Base-by-base conservation (phyloP, 1,140 invertebrate species). In the Lepidostoma basale region DNA sequence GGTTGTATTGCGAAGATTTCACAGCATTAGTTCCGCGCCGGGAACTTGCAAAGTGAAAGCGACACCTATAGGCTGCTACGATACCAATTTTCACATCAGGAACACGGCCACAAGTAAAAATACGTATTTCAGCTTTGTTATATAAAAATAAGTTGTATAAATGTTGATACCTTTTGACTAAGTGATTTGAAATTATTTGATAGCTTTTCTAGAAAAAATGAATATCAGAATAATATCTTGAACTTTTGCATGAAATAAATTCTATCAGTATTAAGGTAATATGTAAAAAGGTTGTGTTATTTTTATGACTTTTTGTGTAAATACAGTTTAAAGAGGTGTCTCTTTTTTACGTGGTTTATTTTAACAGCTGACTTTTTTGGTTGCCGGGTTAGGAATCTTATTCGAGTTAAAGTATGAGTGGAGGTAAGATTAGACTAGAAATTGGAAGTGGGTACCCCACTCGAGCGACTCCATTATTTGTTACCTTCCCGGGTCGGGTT, bases 21-120 rank as follows among this genome's bases (percentile, higher is more conserved):
- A 72, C 69, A 72, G 62, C 69, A 72, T 72, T 72, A 72, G 69
- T 72, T 72, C 69, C 69, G 59, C 60, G 42, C 26, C 14, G 54
- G 40, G 69, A 64, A 47, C 42, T 63, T 44, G 28, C 65, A 68
- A 68, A 72, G 60, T 68, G 69, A 72, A 72, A 72, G 69, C 62
- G 69, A 72, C 69, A 72, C 69, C 65, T 63, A 39, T 25, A 28
- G 62, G 40, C 56, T 49, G 10, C 44, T 26, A 77, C 70, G 74
- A 77, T 74, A 76, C 72, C 47, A 16, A 14, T 16, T 5, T 16
- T 26, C n/a, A 22, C 25, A 40, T 5, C 12, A 40, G 18, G 39
- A n/a, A 40, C 39, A 40, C 14, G 39, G 39, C 39, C 14, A 40
- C 6, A 3, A 14, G 39, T 16, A 40, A 14, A 40, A 40, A 40